Evolutionary conservation across 2,888 invertebrate species (phyloP), one percentile per base, ranked within the genome.

Genomic region (Drosophila sordidula): DNA sequence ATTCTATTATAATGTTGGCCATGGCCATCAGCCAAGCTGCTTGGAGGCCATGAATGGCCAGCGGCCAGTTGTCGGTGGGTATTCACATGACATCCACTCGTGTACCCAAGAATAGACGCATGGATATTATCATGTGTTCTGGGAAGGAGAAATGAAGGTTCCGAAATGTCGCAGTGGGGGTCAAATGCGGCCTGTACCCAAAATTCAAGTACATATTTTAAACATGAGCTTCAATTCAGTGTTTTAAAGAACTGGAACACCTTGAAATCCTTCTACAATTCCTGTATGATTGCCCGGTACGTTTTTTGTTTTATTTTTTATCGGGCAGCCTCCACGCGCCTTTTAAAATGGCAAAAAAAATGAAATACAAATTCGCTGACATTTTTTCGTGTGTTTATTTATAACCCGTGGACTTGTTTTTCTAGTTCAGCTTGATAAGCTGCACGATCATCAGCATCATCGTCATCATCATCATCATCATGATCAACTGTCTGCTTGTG

Each of bases 71-170:
- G 51, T 44, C 51, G 44, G 49, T 59, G 36, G 41, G 70, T 55
- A 63, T 78, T 72, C 79, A 79, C 84, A 84, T 81, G 82, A 80
- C 74, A 66, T 58, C 46, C 49, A 4, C 12, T 11, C 12, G 12
- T 57, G 44, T 49, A 47, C 44, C 73, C 68, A 75, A 77, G 63
- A 75, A 86, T 77, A 83, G 67, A 64, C 66, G 5, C 50, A 51
- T 69, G 62, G 47, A 61, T 58, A 47, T 65, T 52, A 77, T 70
- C 79, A 83, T 81, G 71, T 80, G 79, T 55, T 71, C 54, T 42
- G 18, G 16, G 77, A 83, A 83, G 84, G 87, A 87, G 80, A 84
- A 87, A 84, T 87, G 85, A 87, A 87, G 87, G 83, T 75, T 56
- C 61, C 49, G 32, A 44, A 41, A 34, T 57, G 42, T 18, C 34